Base-by-base conservation (phyloP, 2,888 invertebrate genomes). In the Drosophila antonietae region DNA sequence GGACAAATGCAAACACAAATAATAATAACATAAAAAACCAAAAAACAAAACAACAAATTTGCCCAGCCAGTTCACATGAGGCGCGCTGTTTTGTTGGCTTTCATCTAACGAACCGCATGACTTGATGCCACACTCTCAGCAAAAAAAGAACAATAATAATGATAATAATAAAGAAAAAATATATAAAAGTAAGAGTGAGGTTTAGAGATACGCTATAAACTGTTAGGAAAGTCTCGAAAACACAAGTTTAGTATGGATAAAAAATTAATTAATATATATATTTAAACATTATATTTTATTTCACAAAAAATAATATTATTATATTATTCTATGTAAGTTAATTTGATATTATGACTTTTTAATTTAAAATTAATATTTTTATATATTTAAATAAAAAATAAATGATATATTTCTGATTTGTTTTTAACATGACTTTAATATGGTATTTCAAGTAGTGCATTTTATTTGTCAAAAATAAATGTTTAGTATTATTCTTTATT, bases 91-190 rank as follows among this genome's bases (percentile, higher is more conserved):
- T 62, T 56, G 43, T 70, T 55, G 35, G 49, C 35, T 68, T 61
- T 52, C 60, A 65, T 65, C 66, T 61, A 66, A 79, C 65, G 56
- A 70, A 64, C 47, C 76, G 72, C 76, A 78, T 76, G 78, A 79
- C 75, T 79, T 59, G 76, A 53, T 75, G 75, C 43, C 62, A 53
- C 28, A 69, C 43, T n/a, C 53, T 53, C 35, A 12, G 12, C 55
- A 55, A 18, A 63, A 63, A 68, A 31, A 28, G 15, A 35, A 10
- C 5, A 3, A 41, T 9, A 14, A 10, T 3, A 23, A 23, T 23
- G 0, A 28, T 5, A 5, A 3, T 5, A 7, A 33, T 12, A 3
- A 46, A 10, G 10, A 23, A 63, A 10, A 49, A 10, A 8, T 10
- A 8, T 12, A 2, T 9, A 8, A 23, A 41, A 6, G 8, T 28